Base-by-base conservation (phyloP, 2,797 vertebrate species). In the Nannoperca obscura region DNA sequence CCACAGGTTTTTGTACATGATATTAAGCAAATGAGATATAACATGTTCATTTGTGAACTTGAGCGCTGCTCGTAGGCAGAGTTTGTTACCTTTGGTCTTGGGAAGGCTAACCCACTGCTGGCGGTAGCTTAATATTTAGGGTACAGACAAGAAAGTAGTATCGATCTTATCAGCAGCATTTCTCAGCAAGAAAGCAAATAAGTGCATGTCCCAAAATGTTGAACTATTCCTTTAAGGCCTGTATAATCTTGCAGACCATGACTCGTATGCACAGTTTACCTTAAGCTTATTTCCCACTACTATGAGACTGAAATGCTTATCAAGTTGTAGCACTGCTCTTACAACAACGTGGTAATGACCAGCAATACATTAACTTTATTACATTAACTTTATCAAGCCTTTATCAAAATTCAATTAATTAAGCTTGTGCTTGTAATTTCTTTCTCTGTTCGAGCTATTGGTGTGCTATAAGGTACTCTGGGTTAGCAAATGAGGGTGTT, bases 381-480 rank as follows among this genome's bases (percentile, higher is more conserved):
- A 32, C 20, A 64, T 55, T 22, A 38, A 74, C 22, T 52, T 46
- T 10, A 64, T n/a, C 11, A 65, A 27, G 32, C 71, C 22, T 52
- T 46, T 10, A 64, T n/a, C 24, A 19, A 49, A 54, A 76, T 69
- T 15, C 32, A 36, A 71, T 57, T 1, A 20, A 55, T 8, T 61
- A 17, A 55, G 53, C 32, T 22, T 74, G 7, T 9, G 1, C 3
- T 22, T 36, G 30, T 53, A 8, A 44, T 61, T 54, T 27, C 32
- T 63, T 30, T 7, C 7, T 46, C n/a, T 3, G 11, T 57, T 59
- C 40, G 7, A 38, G 8, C 9, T 44, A 47, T 55, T n/a, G 34
- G 19, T n/a, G 15, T 47, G 52, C 30, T 47, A n/a, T 11, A 10
- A 27, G 30, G 19, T 69, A n/a, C 7, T 27, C 6, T 52, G 27